These are phyloP conservation scores for Aurelia aurita complex sp. Pacific DNA, from an alignment of 30 jellyfish, hydroid and myxozoan genomes.

Conservation along the genomic window DNA sequence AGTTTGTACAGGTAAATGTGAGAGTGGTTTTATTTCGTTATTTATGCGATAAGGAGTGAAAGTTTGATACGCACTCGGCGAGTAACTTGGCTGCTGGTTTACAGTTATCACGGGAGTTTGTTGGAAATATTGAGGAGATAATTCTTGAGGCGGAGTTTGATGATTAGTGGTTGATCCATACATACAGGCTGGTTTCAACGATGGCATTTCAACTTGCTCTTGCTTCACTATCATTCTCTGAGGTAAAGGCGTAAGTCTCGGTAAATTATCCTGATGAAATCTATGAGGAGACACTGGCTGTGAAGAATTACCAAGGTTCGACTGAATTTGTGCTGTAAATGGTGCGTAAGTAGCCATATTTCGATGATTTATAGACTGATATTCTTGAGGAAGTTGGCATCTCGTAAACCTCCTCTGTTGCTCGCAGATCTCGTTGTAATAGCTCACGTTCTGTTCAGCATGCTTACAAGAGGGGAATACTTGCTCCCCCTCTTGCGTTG, in stretches of 20 bases:
- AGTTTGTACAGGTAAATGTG: slow-evolving; percentile 66
- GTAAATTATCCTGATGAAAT: slow-evolving; percentile 12
- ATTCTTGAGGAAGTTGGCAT: slow-evolving; percentile 38
- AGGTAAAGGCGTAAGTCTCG: slow-evolving; percentile 35
- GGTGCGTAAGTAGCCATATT: slow-evolving; percentile 37
- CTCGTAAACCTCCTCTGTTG: slow-evolving; percentile 52
- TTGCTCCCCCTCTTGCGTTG: slow-evolving; percentile 37
- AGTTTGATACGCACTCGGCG: slow-evolving; percentile 42
- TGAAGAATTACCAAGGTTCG: slow-evolving; percentile 2
- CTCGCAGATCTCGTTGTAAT: slow-evolving; percentile 43
- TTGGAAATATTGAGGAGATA: slow-evolving; percentile 63
- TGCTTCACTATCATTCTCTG: slow-evolving; percentile 43
- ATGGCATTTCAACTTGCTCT: slow-evolving; percentile 36
- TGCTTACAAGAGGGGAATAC: slow-evolving; percentile 64
- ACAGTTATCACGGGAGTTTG: slow-evolving; percentile 60
- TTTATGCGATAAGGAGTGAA: slow-evolving; percentile 38
- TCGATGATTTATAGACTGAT: slow-evolving; percentile 34
- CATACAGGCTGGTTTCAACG: slow-evolving; percentile 76
- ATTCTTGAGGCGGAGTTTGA: slow-evolving; percentile 75
- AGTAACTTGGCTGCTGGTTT: slow-evolving; percentile 49
- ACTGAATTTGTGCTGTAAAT: slow-evolving; percentile 21
- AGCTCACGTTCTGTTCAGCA: slow-evolving; percentile 14
- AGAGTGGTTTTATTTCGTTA: slow-evolving; percentile 60
- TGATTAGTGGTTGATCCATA: slow-evolving; percentile 62
- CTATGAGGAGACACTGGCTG: slow-evolving; percentile 33